Evolutionary conservation across 2,888 invertebrate genomes (phyloP), one percentile per base, ranked within the genome.

Genomic region (Lycia hirtaria): DNA sequence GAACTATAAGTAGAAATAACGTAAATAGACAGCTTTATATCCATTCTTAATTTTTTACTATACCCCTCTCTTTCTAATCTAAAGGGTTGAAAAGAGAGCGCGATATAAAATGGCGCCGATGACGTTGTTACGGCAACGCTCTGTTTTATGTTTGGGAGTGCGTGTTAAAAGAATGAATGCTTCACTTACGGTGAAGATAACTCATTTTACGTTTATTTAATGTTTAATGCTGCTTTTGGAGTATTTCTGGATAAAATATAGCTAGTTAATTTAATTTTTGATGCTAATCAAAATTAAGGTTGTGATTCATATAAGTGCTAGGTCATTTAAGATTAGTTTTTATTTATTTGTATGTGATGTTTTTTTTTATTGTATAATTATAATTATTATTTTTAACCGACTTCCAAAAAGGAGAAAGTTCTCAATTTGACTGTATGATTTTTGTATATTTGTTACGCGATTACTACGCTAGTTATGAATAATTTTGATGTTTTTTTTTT

Each of bases 11-110:
- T 71, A 69, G 73, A 73, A 57, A 66, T 66, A 53, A 70, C 71
- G 62, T 70, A 73, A 74, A 78, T 78, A 78, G 79, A 74, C 68
- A 76, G 65, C 65, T 67, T 71, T 64, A 73, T 71, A 67, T 72
- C 69, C 69, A 60, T 64, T 62, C 62, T 67, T 64, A 72, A 73
- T 72, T 71, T 75, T 78, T 76, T 67, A 56, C 47, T 73, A 65
- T 65, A 17, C 35, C 56, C 65, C 62, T 81, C 81, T 72, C 76
- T 66, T 61, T 83, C 76, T 72, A 57, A 67, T 60, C 1, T 54
- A 22, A 55, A 55, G 17, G 28, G 48, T 60, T 56, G 62, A 72
- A 79, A 62, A 68, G 71, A 65, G 76, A 78, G 41, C 43, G 37
- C 45, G 41, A 50, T 56, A 68, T 55, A 70, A 70, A 62, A 70